Base-by-base conservation (phyloP, 2,113 vertebrate species). In the Gopherus evgoodei region DNA sequence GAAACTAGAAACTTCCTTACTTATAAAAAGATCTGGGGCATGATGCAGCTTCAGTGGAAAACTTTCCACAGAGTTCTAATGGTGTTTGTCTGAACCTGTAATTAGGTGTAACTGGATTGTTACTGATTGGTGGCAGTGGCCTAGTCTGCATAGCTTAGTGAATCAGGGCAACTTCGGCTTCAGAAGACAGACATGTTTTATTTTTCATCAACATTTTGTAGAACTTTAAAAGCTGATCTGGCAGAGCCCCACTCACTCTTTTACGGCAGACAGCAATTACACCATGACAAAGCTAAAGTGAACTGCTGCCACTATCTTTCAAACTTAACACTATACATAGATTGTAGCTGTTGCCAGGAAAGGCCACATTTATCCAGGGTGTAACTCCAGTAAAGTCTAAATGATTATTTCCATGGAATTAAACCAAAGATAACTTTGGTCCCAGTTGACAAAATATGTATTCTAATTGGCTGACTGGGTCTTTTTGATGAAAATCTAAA, bases 41-140 rank as follows among this genome's bases (percentile, higher is more conserved):
- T 42, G 11, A 44, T 75, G 21, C 38, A 42, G 72, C 10, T 49
- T 57, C 16, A 29, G 12, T 53, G 13, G 4, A 87, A 81, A 57
- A 80, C 38, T 84, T 79, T 84, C 1, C 5, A n/a, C 17, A 11
- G 0, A 56, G 8, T 83, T 57, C 13, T 8, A 38, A 75, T 53
- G 29, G 59, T 1, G 38, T 81, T 85, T 84, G 47, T 24, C 3
- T 72, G 10, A 50, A n/a, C 47, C 80, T 80, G 87, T 78, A 17
- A 31, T 83, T 81, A 65, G 14, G 31, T 65, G 21, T 47, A 59
- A 16, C 2, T 50, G 3, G 56, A 3, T 49, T 76, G 0, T 76
- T 87, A 17, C 4, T 44, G 0, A 1, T 78, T 91, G 8, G 3
- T 3, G 2, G 82, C 0, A 0, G 3, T 35, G 9, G 7, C 57